Conservation (phyloP, 2,888 invertebrate species). For the Philereme vetulata region DNA sequence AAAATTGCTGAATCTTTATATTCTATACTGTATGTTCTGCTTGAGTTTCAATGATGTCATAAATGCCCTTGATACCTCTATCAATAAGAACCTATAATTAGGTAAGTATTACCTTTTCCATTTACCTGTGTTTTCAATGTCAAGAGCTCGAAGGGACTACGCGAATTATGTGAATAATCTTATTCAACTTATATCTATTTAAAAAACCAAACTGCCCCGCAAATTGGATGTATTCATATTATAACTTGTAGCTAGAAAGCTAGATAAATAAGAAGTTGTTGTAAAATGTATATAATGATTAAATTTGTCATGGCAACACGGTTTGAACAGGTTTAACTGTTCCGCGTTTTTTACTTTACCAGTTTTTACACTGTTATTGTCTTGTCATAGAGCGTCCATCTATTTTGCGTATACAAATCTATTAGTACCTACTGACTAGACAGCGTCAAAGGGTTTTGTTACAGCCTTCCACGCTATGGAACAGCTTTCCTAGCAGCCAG, state of each 20-base stretch:
- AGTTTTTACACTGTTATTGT: conserved; percentile 32
- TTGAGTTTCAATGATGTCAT: background rate
- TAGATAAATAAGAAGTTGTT: no score
- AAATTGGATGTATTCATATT: no score
- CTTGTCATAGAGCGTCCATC: conserved; percentile 1
- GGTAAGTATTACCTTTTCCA: background rate
- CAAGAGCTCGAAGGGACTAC: background rate
- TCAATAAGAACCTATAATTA: background rate
- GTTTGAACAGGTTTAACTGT: conserved; percentile 43
- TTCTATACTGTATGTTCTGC: background rate
- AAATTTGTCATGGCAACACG: conserved; percentile 25
- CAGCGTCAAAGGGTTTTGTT: no score
- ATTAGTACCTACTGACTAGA: no score
- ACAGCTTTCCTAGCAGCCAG: no score
- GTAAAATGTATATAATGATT: background rate
- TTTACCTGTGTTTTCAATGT: background rate
- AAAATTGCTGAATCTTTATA: no score
- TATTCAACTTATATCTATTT: no score
- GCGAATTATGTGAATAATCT: no score
- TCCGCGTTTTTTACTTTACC: conserved; percentile 30
- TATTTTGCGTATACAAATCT: no score
- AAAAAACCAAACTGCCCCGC: no score
- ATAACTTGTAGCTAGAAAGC: no score
- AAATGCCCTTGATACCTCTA: background rate
- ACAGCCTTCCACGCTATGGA: no score